phyloP scores from a whole-genome alignment of 2,888 invertebrate species.

The Anaspis maculata region DNA sequence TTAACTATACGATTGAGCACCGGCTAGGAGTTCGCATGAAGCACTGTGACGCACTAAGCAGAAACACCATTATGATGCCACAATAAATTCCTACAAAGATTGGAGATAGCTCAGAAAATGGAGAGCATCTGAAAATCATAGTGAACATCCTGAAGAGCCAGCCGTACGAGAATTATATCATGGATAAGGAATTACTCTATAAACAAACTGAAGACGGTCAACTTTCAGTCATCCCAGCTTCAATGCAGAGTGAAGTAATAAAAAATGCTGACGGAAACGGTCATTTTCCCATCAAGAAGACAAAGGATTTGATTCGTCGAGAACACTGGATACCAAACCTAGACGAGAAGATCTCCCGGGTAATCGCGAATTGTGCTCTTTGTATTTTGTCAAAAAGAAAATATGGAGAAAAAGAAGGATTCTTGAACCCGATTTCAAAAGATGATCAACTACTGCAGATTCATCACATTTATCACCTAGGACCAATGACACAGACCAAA shows the following conservation, averaged over 20 bases:
- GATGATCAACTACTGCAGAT: too few species aligned
- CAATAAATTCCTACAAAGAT: neutral
- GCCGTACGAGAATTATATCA: neutral
- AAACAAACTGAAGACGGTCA: neutral
- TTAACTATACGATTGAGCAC: neutral
- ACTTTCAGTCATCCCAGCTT: neutral
- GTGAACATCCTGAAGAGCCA: neutral
- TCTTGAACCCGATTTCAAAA: neutral
- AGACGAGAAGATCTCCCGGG: conserved; percentile 1
- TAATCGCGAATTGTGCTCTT: conserved; percentile 1
- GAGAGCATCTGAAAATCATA: neutral
- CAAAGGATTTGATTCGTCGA: neutral
- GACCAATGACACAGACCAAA: too few species aligned
- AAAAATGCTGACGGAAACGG: neutral
- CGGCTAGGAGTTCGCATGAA: neutral
- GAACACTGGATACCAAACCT: neutral
- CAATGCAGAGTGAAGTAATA: neutral
- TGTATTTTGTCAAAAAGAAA: conserved; percentile 1
- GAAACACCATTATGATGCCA: neutral
- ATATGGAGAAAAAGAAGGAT: neutral
- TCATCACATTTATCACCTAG: too few species aligned
- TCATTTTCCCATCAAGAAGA: neutral
- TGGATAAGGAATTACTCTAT: too few species aligned
- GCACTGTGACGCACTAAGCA: neutral
- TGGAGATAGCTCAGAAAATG: neutral